Percentiles rank a stretch among this genome's conserved stretches.
Conservation (phyloP, 2,113 vertebrate genomes). For the Melozone crissalis region DNA sequence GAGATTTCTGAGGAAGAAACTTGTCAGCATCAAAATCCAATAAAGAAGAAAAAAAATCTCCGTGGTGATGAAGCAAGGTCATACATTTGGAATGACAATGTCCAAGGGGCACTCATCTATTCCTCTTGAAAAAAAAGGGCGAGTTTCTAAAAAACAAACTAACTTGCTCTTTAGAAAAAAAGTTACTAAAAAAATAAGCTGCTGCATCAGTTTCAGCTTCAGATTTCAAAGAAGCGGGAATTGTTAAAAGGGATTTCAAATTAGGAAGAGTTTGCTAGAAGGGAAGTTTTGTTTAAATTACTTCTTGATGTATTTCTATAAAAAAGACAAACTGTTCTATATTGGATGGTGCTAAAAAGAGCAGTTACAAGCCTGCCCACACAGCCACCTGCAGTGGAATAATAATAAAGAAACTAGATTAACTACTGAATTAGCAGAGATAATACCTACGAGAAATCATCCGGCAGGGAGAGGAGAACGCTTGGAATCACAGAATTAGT, state of each 20-base stretch:
- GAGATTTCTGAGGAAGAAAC: background rate
- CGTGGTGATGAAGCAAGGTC: background rate
- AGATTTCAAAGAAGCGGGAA: background rate
- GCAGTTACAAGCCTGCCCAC: constrained; percentile 49
- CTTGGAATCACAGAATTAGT: background rate
- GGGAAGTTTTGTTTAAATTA: constrained; percentile 24
- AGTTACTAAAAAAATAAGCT: background rate
- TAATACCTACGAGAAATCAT: constrained; percentile 26
- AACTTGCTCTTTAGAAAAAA: background rate
- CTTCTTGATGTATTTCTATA: constrained; percentile 26
- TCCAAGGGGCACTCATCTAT: background rate
- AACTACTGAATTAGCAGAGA: constrained; percentile 40
- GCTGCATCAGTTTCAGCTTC: background rate
- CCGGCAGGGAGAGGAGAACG: background rate
- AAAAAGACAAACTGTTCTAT: constrained; percentile 19
- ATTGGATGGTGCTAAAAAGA: constrained; percentile 36
- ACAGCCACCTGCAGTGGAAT: constrained; percentile 37
- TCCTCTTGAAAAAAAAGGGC: background rate
- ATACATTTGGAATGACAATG: background rate
- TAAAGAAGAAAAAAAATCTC: background rate
- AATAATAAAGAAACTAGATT: constrained; percentile 54
- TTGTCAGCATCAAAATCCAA: background rate
- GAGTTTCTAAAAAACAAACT: background rate
- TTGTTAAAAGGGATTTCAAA: background rate
- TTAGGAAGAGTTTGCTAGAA: background rate